Evolutionary conservation across 1,140 invertebrate genomes (phyloP), one percentile per base, ranked within the genome.

Genomic region (Kradibia gibbosae): DNA sequence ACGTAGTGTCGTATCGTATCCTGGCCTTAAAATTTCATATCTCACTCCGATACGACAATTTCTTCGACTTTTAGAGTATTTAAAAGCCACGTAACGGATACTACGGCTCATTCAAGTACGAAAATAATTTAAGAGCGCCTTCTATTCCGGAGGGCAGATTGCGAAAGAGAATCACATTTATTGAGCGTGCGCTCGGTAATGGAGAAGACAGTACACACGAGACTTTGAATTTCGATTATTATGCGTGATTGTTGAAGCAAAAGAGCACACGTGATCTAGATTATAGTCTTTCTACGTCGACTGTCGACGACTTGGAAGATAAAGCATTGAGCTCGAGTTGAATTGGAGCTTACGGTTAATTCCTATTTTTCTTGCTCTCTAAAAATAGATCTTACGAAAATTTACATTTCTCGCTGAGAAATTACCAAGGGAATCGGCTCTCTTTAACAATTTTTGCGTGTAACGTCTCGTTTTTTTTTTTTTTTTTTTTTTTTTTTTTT

Each of bases 191-290:
- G 48, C 57, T 20, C 25, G 20, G 34, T 1, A 36, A 70, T 17
- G 28, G 13, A 15, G 31, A 39, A 42, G 60, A 77, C 25, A 48
- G 28, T 34, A 36, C 10, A n/a, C 39, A 45, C 78, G 67, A 60
- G 50, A 57, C 67, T 72, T 57, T 48, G 78, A 72, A 57, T 72
- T 71, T 48, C 53, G 67, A 79, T 79, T 79, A 72, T 72, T 67
- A 36, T 39, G 25, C 77, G n/a, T 31, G 2, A 17, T 67, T 39
- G 17, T 28, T n/a, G 34, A 60, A 48, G 34, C 31, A 13, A 57
- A 10, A 71, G 31, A 45, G 67, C 48, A 67, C 80, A 57, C 48
- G 48, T 45, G 36, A 81, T 77, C 65, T 53, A 28, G 80, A 81
- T 55, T 53, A 55, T 76, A n/a, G 75, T 76, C 31, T 60, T 76